phyloP scores from a whole-genome alignment of 2,113 vertebrate genomes.

The Ceuthmochares aereus region DNA sequence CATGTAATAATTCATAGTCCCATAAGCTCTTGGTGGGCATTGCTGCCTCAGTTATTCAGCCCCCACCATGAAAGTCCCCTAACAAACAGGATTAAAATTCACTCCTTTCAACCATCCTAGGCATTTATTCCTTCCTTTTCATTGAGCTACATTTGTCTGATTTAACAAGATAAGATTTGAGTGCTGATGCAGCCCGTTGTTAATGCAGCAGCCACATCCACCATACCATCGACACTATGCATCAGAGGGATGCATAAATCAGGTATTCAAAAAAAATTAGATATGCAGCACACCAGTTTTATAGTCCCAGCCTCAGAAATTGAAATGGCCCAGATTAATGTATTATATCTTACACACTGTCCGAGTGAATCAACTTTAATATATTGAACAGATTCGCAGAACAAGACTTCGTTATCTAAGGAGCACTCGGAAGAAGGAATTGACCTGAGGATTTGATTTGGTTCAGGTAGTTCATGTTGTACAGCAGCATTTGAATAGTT shows the following conservation, averaged over 20 bases:
- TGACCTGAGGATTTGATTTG: slow-evolving; percentile 93
- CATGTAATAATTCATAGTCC: slow-evolving; percentile 67
- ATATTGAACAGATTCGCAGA: slow-evolving; percentile 91
- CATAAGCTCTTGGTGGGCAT: slow-evolving; percentile 60
- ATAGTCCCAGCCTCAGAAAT: slow-evolving; percentile 89
- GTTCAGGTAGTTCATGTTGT: slow-evolving; percentile 89
- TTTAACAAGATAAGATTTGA: slow-evolving; percentile 99
- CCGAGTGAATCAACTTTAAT: slow-evolving; percentile 93
- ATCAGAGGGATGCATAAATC: slow-evolving; percentile 91
- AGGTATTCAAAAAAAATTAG: slow-evolving; percentile 95
- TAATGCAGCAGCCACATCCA: slow-evolving; percentile 88
- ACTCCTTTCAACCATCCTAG: slow-evolving; percentile 82
- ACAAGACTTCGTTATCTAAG: slow-evolving; percentile 91
- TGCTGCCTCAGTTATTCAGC: slow-evolving; percentile 61
- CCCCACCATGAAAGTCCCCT: slow-evolving; percentile 77
- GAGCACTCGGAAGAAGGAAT: slow-evolving; percentile 87
- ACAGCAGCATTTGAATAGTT: slow-evolving; percentile 86
- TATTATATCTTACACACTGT: slow-evolving; percentile 91
- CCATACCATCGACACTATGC: slow-evolving; percentile 83
- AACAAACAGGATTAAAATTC: slow-evolving; percentile 85
- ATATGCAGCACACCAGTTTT: slow-evolving; percentile 95
- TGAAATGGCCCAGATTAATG: slow-evolving; percentile 94
- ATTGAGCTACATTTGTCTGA: slow-evolving; percentile 95
- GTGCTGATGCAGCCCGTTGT: slow-evolving; percentile 93
- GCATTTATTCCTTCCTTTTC: slow-evolving; percentile 90